Evolutionary conservation across 2,113 vertebrate species (phyloP).

Genomic region (Phocoena phocoena): DNA sequence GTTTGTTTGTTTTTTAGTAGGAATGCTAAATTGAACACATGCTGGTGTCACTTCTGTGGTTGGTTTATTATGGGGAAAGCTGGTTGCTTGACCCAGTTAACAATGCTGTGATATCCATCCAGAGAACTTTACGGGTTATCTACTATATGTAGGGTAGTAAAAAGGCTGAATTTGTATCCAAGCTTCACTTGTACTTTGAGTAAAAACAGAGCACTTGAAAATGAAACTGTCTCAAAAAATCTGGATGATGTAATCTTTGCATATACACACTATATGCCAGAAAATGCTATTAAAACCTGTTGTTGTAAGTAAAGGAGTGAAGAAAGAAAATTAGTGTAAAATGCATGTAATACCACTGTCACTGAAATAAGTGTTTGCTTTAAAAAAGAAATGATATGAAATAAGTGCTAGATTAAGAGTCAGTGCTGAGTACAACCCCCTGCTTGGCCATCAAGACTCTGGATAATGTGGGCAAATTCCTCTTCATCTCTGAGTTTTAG

Average conservation of each 20-base stretch:
- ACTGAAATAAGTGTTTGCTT: background rate
- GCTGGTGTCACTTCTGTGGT: background rate
- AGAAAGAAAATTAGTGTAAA: background rate
- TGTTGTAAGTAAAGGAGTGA: background rate
- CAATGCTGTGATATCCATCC: background rate
- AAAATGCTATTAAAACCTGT: background rate
- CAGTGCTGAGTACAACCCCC: background rate
- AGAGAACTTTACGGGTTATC: background rate
- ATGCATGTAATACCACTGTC: background rate
- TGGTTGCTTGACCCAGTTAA: background rate
- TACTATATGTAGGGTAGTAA: background rate
- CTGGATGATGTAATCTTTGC: background rate
- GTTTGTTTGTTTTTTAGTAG: background rate
- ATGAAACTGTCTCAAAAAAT: background rate
- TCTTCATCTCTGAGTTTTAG: background rate
- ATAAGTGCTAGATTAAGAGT: background rate
- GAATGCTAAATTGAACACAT: background rate
- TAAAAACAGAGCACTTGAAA: conserved; percentile 12
- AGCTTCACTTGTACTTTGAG: background rate
- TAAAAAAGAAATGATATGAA: background rate
- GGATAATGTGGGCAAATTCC: background rate
- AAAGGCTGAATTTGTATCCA: background rate
- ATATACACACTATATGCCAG: background rate
- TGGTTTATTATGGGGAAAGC: background rate
- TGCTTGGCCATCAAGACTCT: background rate